Evolutionary conservation across 92 coral and sea anemone genomes (phyloP).

Genomic region (Phenganax stokvisi): DNA sequence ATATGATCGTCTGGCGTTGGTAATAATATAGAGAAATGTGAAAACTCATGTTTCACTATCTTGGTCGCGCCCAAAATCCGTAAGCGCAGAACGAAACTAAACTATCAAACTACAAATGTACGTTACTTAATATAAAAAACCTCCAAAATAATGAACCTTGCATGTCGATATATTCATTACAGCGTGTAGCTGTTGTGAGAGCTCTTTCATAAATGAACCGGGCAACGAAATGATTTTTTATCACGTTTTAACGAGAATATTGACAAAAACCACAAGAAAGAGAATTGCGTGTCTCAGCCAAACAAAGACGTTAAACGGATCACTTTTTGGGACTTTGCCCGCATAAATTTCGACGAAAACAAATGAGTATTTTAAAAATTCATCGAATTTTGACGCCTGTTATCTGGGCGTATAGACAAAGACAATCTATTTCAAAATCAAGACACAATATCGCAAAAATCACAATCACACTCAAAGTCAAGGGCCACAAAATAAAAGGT

Average conservation of each 20-base stretch:
- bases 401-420: neutral
- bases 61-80: neutral
- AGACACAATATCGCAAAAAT: constrained; percentile 3
- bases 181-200: neutral
- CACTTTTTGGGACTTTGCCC: too few relatives aligned
- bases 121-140: too few relatives aligned
- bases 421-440: neutral
- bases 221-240: too few relatives aligned
- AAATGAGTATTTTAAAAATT: neutral
- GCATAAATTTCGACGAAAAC: neutral
- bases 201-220: neutral
- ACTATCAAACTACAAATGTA: too few relatives aligned
- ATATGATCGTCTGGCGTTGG: too few relatives aligned
- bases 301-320: neutral
- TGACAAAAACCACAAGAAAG: neutral
- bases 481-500: too few relatives aligned
- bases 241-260: too few relatives aligned
- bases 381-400: neutral
- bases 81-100: neutral
- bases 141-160: too few relatives aligned
- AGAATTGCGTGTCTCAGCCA: neutral
- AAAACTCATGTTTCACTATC: too few relatives aligned
- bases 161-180: too few relatives aligned
- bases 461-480: neutral
- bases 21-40: too few relatives aligned